phyloP scores from a whole-genome alignment of 2,888 invertebrate species.

The Ischnus inquisitorius region DNA sequence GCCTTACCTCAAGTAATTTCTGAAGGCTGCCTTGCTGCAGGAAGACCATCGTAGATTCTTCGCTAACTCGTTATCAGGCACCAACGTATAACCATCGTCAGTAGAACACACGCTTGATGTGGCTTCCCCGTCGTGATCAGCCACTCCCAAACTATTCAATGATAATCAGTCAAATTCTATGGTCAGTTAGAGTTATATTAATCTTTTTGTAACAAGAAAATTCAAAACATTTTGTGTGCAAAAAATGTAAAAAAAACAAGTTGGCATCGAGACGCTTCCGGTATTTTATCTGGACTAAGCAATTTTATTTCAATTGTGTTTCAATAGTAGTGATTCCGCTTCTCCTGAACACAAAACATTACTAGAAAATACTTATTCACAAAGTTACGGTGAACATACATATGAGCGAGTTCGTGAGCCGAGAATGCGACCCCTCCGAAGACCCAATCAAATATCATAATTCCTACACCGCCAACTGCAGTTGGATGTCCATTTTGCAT shows the following conservation, averaged over 20 bases:
- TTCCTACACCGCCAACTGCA: not conserved
- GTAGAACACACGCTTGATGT: not conserved
- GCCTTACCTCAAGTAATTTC: not conserved
- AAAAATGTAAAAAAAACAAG: too few relatives aligned
- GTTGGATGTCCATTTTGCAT: not conserved
- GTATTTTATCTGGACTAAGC: too few relatives aligned
- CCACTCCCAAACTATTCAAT: too few relatives aligned
- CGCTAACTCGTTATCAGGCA: not conserved
- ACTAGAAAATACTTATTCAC: too few relatives aligned
- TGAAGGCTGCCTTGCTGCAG: not conserved
- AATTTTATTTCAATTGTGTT: too few relatives aligned
- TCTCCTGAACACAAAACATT: too few relatives aligned
- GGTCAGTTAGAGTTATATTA: too few relatives aligned
- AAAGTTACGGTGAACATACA: not conserved
- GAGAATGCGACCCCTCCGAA: not conserved
- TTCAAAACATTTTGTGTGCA: too few relatives aligned
- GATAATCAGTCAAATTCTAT: too few relatives aligned
- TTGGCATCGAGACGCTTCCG: too few relatives aligned
- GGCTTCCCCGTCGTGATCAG: not conserved
- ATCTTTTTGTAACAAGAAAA: too few relatives aligned
- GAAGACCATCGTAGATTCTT: not conserved
- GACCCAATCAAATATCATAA: not conserved
- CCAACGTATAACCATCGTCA: not conserved
- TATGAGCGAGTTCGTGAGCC: not conserved
- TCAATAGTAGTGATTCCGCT: too few relatives aligned